phyloP scores from a whole-genome alignment of 2,113 vertebrate species.

The Phasianus colchicus region DNA sequence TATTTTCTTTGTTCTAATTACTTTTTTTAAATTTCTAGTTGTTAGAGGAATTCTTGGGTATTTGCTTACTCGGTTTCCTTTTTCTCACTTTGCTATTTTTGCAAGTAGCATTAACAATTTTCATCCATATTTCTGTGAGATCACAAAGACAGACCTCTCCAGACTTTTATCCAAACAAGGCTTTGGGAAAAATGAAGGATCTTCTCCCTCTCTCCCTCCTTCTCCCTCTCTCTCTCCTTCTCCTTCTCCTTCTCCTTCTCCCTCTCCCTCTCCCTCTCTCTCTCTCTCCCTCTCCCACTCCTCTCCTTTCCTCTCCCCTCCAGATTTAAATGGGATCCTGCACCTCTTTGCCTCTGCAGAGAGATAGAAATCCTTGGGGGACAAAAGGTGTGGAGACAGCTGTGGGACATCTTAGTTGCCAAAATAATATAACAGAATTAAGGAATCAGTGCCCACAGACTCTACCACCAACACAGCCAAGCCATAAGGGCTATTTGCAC shows the following conservation, averaged over 20 bases:
- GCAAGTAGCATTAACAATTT: neutral
- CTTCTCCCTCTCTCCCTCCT: neutral
- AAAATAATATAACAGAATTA: neutral
- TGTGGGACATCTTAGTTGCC: neutral
- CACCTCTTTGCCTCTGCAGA: neutral
- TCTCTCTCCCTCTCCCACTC: too few species aligned
- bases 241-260: too few species aligned
- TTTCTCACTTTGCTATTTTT: neutral
- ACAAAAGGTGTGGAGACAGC: neutral
- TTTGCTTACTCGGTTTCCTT: neutral
- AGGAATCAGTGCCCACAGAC: neutral
- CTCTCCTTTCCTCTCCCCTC: neutral
- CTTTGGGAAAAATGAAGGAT: neutral
- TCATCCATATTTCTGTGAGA: neutral
- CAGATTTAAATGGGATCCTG: neutral
- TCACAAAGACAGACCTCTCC: neutral
- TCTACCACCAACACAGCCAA: accelerated
- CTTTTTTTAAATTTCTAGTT: neutral
- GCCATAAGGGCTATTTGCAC: neutral
- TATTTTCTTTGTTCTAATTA: neutral
- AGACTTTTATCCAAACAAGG: neutral
- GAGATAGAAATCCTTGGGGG: neutral
- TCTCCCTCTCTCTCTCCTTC: too few species aligned
- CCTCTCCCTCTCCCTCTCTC: neutral
- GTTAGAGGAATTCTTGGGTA: neutral